Base-by-base conservation (phyloP, 2,888 invertebrate genomes). In the Exephanes ischioxanthus region DNA sequence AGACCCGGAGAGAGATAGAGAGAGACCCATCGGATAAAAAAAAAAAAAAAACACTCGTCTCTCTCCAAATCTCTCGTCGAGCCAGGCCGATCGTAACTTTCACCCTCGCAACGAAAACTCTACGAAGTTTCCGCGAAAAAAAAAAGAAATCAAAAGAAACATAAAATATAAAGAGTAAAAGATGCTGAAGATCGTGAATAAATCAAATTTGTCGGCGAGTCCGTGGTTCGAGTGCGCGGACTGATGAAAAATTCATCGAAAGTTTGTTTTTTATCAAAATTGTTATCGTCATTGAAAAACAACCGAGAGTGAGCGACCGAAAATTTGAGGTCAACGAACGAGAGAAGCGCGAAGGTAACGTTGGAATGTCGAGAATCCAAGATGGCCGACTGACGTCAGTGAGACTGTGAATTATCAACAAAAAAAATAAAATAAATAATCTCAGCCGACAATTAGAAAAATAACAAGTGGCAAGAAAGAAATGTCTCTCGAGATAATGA, bases 401-500 rank as follows among this genome's bases (percentile, higher is more conserved):
- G 48, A 75, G 55, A 53, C 66, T 72, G 30, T 19, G n/a, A 83
- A 72, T 33, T 58, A 45, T 1, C 19, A 1, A 30, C 30, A n/a
- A 26, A 63, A 16, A 2, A 48, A 61, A 63, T n/a, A 1, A 48
- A 3, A 26, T 1, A 3, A 30, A 30, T 30, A 30, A 30, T 11
- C 22, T 14, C 61, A 37, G 30, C 19, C 61, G 14, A 37, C 37
- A 6, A 37, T 37, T 30, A n/a, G 66, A 9, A 9, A 11, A 11
- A 7, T 30, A 26, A 48, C 16, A 33, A 30, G 37, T 48, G 33
- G 67, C 30, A 22, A 22, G 16, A n/a, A n/a, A 6, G 79, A 80
- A 16, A 84, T 85, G 85, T 86, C 87, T 14, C 76, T 75, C 16
- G 84, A 84, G 55, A 86, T 86, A 55, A 26, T 83, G 9, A 41